These are phyloP conservation scores for Neosalanx taihuensis DNA, from an alignment of 2,797 vertebrate species.

Conservation along the genomic window DNA sequence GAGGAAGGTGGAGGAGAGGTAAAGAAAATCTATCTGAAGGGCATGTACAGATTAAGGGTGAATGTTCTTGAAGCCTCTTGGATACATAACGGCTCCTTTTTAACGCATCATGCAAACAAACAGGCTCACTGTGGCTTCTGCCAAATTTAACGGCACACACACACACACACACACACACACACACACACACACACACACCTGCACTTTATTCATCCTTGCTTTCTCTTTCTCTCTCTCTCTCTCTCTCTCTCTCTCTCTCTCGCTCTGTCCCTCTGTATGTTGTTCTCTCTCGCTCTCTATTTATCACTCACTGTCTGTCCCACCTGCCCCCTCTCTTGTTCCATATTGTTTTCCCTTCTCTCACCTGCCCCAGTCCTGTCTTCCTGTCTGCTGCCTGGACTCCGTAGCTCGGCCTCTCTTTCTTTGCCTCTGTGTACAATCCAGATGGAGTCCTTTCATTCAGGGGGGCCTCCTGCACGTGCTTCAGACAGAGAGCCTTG, in stretches of 20 bases:
- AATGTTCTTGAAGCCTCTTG: conserved; percentile 27
- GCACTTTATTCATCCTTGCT: neutral
- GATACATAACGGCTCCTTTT: neutral
- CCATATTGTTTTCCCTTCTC: neutral
- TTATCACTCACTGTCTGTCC: conserved; percentile 30
- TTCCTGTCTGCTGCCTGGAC: conserved; percentile 10
- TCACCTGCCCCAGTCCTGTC: conserved; percentile 10
- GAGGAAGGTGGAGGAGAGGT: conserved; percentile 42
- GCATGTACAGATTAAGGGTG: conserved; percentile 59
- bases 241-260: conserved; percentile 13
- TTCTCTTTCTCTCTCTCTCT: neutral
- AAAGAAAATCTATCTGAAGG: conserved; percentile 59
- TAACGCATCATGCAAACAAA: conserved; percentile 2
- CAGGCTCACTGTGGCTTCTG: neutral
- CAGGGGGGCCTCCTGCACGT: conserved; percentile 67
- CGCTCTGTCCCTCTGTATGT: conserved; percentile 12
- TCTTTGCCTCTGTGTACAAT: conserved; percentile 36
- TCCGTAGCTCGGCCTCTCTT: conserved; percentile 27
- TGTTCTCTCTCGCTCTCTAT: conserved; percentile 24
- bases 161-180: conserved; percentile 11
- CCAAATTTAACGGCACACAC: neutral
- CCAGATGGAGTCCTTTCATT: conserved; percentile 68
- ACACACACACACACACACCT: conserved; percentile 11
- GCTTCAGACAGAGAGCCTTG: conserved; percentile 72
- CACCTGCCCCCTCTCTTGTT: neutral